Evolutionary conservation across 2,888 invertebrate genomes (phyloP).

Genomic region (Nomada fabriciana): DNA sequence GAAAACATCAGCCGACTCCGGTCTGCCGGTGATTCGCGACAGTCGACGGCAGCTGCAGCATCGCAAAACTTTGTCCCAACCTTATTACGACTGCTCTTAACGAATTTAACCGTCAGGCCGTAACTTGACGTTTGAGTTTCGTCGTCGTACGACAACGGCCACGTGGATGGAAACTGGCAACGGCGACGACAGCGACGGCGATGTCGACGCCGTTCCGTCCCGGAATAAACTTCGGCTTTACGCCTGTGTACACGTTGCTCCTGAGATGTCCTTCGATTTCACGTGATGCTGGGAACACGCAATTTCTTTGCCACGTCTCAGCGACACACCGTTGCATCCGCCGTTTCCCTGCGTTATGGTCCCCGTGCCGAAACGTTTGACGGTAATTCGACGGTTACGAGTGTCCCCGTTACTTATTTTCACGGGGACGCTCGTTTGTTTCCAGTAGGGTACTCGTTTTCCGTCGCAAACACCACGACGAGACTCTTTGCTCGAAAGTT

Average conservation of each 20-base stretch:
- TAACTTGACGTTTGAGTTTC: constrained; percentile 80
- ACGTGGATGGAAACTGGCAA: constrained; percentile 42
- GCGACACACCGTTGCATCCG: constrained; percentile 13
- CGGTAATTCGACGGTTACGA: constrained; percentile 31
- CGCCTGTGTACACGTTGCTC: constrained; percentile 12
- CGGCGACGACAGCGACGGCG: constrained; percentile 27
- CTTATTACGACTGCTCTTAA: constrained; percentile 80
- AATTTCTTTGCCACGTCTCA: constrained; percentile 4
- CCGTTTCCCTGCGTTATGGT: constrained; percentile 9
- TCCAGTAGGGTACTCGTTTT: not conserved
- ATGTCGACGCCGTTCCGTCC: constrained; percentile 17
- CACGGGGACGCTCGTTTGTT: constrained; percentile 8
- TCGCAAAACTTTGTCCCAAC: constrained; percentile 77
- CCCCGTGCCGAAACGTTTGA: constrained; percentile 24
- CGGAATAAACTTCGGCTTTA: constrained; percentile 56
- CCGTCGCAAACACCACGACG: not conserved
- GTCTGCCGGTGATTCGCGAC: constrained; percentile 29
- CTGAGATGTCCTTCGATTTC: constrained; percentile 28
- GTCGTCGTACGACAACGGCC: constrained; percentile 50
- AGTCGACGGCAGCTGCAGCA: constrained; percentile 66
- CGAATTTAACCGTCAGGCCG: constrained; percentile 80
- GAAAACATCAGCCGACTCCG: constrained; percentile 19
- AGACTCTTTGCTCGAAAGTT: constrained; percentile 7
- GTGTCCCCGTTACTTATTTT: constrained; percentile 21
- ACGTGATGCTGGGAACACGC: not conserved